Conservation (phyloP, 2,797 vertebrate genomes). For the Propithecus perrieri region DNA sequence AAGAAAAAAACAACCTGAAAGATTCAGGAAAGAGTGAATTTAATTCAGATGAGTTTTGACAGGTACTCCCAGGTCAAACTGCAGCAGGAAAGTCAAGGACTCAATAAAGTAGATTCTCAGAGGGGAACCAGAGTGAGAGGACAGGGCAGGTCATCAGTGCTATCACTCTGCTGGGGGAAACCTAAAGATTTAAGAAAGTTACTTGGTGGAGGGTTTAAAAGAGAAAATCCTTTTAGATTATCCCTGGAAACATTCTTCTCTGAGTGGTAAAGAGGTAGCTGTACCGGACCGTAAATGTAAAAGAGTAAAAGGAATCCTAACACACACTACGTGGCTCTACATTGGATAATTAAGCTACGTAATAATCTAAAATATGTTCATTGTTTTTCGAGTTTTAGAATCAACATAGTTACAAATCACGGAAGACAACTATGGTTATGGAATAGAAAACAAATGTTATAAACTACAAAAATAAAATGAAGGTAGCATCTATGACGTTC, state of each 20-base stretch:
- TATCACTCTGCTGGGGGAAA: neutral
- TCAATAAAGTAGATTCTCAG: neutral
- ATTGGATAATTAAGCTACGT: neutral
- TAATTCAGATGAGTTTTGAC: neutral
- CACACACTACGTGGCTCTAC: neutral
- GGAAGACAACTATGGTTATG: neutral
- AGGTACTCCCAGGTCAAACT: neutral
- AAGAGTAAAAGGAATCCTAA: neutral
- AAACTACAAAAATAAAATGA: neutral
- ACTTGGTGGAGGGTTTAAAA: neutral
- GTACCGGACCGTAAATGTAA: neutral
- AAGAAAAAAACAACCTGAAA: no score
- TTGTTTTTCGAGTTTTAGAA: slow-evolving; percentile 1
- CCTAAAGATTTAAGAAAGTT: neutral
- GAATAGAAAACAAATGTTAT: neutral
- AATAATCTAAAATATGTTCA: neutral
- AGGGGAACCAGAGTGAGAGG: neutral
- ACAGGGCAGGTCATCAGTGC: neutral
- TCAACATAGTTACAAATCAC: neutral
- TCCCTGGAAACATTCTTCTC: neutral
- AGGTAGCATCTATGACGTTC: neutral
- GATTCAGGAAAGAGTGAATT: neutral
- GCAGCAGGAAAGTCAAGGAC: neutral
- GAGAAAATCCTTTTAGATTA: neutral
- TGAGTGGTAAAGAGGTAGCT: neutral